phyloP scores from a whole-genome alignment of 2,797 vertebrate genomes.

The Gymnothorax javanicus region DNA sequence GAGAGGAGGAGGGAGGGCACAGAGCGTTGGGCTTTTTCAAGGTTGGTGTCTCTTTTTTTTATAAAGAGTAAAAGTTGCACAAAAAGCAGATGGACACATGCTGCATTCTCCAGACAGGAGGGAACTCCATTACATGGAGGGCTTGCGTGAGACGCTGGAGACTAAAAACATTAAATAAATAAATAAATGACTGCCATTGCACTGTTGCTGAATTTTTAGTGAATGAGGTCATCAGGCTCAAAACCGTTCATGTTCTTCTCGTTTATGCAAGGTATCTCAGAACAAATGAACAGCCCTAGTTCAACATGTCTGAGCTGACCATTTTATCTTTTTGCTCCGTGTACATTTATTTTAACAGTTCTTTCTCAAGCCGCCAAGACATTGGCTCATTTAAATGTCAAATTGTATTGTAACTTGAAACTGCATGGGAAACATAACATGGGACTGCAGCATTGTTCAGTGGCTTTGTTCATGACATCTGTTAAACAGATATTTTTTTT shows the following conservation, averaged over 20 bases:
- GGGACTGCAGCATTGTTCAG: neutral
- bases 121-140: neutral
- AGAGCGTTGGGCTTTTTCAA: constrained; percentile 57
- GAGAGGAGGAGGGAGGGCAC: constrained; percentile 70
- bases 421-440: neutral
- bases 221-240: constrained; percentile 36
- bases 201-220: constrained; percentile 36
- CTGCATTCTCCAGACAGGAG: neutral
- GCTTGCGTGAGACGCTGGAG: neutral
- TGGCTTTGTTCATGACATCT: neutral
- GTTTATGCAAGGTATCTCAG: neutral
- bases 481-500: neutral
- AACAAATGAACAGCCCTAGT: constrained; percentile 38
- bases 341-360: constrained; percentile 39
- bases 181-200: neutral
- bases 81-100: neutral
- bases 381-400: neutral
- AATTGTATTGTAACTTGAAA: neutral
- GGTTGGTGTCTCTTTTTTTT: constrained; percentile 53
- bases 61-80: neutral
- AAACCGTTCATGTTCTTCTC: constrained; percentile 27
- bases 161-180: constrained; percentile 1
- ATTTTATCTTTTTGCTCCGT: constrained; percentile 41
- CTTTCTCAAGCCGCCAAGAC: constrained; percentile 25
- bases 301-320: neutral